Evolutionary conservation across 2,888 invertebrate species (phyloP).

Genomic region (Adineta ricciae): DNA sequence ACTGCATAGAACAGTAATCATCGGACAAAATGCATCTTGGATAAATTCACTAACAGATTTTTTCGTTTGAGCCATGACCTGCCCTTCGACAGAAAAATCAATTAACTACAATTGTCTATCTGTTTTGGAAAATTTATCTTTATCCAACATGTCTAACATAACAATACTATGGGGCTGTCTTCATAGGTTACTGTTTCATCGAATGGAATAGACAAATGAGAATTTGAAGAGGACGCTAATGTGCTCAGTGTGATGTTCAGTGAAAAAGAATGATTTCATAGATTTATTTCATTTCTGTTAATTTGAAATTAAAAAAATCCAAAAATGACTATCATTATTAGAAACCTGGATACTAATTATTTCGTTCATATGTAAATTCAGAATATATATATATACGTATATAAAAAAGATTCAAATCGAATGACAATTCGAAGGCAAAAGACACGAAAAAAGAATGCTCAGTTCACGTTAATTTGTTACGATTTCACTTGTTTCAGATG

Average conservation of each 20-base stretch:
- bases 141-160: neutral
- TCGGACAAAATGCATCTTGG: conserved; percentile 76
- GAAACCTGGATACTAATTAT: neutral
- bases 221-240: neutral
- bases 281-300: no score
- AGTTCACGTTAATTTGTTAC: neutral
- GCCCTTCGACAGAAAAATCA: no score
- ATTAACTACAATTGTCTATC: neutral
- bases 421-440: neutral
- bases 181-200: neutral
- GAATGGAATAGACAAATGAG: neutral
- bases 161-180: neutral
- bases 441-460: neutral
- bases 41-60: conserved; percentile 63
- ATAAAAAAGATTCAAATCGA: neutral
- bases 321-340: neutral
- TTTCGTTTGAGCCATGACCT: conserved; percentile 51
- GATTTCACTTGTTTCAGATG: neutral
- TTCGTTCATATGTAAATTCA: neutral
- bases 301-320: neutral
- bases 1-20: conserved; percentile 74
- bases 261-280: neutral
- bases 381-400: neutral
- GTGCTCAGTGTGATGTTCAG: neutral
- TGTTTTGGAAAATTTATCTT: neutral